phyloP scores from a whole-genome alignment of 2,113 vertebrate species.

The Marmota flaviventris region DNA sequence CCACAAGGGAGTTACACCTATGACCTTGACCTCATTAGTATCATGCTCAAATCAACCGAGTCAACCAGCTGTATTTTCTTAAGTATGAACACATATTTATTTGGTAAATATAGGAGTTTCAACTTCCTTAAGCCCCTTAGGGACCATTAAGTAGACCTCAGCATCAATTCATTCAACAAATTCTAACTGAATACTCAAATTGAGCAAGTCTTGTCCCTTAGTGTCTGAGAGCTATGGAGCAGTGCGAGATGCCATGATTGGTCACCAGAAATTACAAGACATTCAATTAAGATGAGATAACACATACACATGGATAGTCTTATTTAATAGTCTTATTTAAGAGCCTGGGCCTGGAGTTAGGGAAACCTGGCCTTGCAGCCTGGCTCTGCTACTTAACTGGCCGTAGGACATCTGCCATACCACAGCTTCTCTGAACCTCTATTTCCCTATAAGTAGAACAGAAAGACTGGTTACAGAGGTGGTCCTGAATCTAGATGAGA shows the following conservation, averaged over 20 bases:
- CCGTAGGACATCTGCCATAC: background rate
- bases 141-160: conserved; percentile 33
- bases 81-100: conserved; percentile 63
- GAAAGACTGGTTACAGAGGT: background rate
- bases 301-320: background rate
- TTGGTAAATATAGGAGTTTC: conserved; percentile 61
- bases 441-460: background rate
- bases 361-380: background rate
- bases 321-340: background rate
- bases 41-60: conserved; percentile 21
- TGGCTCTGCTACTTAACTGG: background rate
- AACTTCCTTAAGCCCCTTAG: conserved; percentile 9
- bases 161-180: conserved; percentile 32
- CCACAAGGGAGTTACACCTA: conserved; percentile 39
- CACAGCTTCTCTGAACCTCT: background rate
- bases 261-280: background rate
- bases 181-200: conserved; percentile 37
- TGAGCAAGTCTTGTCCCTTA: background rate
- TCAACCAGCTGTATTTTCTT: conserved; percentile 70
- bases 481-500: background rate
- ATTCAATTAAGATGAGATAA: background rate
- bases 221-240: background rate
- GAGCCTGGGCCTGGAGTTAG: background rate
- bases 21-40: conserved; percentile 72
- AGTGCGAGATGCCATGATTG: background rate